A percentile compares a stretch with the other conserved stretches of the same genome.
phyloP scores from a whole-genome alignment of 2,888 invertebrate genomes.

The Boloria euphrosyne region DNA sequence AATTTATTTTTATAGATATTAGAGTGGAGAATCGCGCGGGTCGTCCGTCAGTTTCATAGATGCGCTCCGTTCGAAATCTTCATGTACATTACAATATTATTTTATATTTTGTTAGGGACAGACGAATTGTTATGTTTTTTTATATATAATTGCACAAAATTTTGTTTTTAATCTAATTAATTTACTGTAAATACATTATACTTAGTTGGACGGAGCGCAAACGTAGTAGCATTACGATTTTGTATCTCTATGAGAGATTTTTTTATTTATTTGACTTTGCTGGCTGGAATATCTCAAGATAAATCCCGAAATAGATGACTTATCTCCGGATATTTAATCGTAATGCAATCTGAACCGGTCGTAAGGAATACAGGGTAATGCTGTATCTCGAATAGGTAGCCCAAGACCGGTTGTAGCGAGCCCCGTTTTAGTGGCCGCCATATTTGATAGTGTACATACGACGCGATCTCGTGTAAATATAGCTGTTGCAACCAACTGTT shows the following conservation, averaged over 20 bases:
- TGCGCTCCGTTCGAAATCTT: slow-evolving; percentile 2
- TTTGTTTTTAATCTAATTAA: background rate
- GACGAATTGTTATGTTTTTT: background rate
- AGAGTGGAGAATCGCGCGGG: background rate
- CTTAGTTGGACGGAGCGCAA: too few species aligned
- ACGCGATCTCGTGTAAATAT: slow-evolving; percentile 35
- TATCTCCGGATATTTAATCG: background rate
- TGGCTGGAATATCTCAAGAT: background rate
- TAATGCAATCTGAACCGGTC: slow-evolving; percentile 18
- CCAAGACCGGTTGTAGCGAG: slow-evolving; percentile 18
- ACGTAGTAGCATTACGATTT: too few species aligned
- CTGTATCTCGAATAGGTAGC: slow-evolving; percentile 40
- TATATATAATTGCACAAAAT: slow-evolving; percentile 3
- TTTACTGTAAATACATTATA: background rate
- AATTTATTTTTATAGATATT: too few species aligned
- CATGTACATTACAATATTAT: background rate
- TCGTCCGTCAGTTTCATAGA: background rate
- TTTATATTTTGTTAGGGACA: background rate
- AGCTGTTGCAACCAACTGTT: slow-evolving; percentile 61
- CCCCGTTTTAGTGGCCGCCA: slow-evolving; percentile 48
- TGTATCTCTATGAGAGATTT: too few species aligned
- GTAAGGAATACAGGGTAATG: slow-evolving; percentile 41
- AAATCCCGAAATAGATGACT: background rate
- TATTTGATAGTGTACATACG: slow-evolving; percentile 35
- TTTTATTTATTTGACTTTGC: too few species aligned